These are phyloP conservation scores for Macrophya annulata DNA, from an alignment of 2,888 invertebrate species.

Conservation along the genomic window DNA sequence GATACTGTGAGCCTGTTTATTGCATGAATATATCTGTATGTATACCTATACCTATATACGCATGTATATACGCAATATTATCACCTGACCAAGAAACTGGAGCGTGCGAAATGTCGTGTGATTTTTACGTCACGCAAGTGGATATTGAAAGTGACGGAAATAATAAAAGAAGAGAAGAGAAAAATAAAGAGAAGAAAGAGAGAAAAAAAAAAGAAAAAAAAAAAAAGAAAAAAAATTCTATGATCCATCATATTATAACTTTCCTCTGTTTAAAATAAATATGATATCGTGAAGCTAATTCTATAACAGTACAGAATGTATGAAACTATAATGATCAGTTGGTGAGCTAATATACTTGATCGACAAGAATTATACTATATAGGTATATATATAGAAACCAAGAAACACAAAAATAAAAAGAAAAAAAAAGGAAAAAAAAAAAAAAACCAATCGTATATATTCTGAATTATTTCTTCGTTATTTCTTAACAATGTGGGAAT, in stretches of 20 bases:
- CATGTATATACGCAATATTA: not conserved
- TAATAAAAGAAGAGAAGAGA: not conserved
- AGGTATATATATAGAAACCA: too few relatives aligned
- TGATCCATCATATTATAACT: not conserved
- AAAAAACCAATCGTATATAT: too few relatives aligned
- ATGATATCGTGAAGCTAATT: not conserved
- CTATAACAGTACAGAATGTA: not conserved
- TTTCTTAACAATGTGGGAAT: not conserved
- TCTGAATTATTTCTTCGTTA: not conserved
- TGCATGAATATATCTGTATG: constrained; percentile 39
- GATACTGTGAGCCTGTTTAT: constrained; percentile 16
- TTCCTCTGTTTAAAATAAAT: not conserved
- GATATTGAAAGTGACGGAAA: constrained; percentile 39
- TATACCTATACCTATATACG: not conserved
- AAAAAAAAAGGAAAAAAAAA: not conserved
- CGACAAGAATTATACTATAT: too few relatives aligned
- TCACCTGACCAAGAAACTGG: constrained; percentile 37
- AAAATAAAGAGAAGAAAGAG: not conserved
- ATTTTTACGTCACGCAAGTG: constrained; percentile 25
- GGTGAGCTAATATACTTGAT: not conserved
- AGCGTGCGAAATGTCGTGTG: constrained; percentile 50
- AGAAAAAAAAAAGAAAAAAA: not conserved
- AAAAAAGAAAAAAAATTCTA: not conserved
- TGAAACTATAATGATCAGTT: too few relatives aligned
- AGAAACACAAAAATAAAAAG: not conserved